Conservation (phyloP, 2,888 invertebrate species). For the Pandemis corylana region DNA sequence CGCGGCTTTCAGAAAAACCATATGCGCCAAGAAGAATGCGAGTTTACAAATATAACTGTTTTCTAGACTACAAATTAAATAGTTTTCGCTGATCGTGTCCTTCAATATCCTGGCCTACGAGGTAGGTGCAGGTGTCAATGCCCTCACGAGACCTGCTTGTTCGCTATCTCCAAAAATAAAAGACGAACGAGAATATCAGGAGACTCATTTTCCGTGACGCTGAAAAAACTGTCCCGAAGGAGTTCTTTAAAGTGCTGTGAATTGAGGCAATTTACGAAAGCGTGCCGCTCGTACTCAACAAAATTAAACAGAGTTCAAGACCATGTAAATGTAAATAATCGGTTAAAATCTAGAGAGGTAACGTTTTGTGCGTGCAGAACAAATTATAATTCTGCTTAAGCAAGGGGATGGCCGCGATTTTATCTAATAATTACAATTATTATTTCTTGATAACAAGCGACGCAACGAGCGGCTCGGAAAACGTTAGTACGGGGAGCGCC, state of each 20-base stretch:
- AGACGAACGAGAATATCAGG: neutral
- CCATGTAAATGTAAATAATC: neutral
- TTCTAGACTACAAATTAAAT: too few species aligned
- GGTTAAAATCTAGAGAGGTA: neutral
- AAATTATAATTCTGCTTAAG: conserved; percentile 1
- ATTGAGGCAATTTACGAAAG: neutral
- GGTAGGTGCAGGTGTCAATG: neutral
- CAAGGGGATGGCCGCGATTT: conserved; percentile 14
- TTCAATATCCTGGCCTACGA: too few species aligned
- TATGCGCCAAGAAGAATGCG: too few species aligned
- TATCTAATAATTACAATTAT: conserved; percentile 14
- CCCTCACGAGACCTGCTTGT: neutral
- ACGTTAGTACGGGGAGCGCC: too few species aligned
- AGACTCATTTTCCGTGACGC: neutral
- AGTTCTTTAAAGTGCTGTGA: neutral
- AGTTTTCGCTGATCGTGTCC: too few species aligned
- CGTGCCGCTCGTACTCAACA: conserved; percentile 6
- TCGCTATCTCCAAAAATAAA: neutral
- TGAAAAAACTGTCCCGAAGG: neutral
- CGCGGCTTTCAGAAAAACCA: too few species aligned
- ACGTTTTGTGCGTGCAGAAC: neutral
- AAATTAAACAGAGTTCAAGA: neutral
- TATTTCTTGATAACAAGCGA: conserved; percentile 10
- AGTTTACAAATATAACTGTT: too few species aligned
- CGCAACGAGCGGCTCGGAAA: too few species aligned